Evolutionary conservation across 2,113 vertebrate genomes (phyloP).

Genomic region (Megaleporinus macrocephalus): DNA sequence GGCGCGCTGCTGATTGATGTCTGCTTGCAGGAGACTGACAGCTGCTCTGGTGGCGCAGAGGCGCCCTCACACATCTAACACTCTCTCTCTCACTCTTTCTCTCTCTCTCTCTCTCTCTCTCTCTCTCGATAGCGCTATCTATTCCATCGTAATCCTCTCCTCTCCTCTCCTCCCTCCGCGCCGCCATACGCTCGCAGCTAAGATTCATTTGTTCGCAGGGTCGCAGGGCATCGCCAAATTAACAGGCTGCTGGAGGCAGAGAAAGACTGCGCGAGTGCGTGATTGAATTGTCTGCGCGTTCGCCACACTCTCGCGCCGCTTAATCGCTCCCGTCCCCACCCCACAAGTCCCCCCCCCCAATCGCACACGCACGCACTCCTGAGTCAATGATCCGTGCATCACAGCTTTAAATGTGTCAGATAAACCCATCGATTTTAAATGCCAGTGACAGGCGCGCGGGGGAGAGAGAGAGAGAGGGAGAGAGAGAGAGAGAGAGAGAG

Average conservation of each 20-base stretch:
- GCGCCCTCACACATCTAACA: slow-evolving; percentile 22
- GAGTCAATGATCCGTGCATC: slow-evolving; percentile 52
- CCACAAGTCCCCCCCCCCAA: too few species aligned
- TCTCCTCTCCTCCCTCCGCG: slow-evolving; percentile 19
- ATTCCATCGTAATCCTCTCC: slow-evolving; percentile 43
- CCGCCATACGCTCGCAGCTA: slow-evolving; percentile 36
- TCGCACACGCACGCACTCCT: slow-evolving; percentile 5
- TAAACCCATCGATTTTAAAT: slow-evolving; percentile 41
- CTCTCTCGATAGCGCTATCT: slow-evolving; percentile 36
- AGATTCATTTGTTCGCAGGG: slow-evolving; percentile 48
- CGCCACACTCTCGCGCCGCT: too few species aligned
- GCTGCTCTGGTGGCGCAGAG: slow-evolving; percentile 24
- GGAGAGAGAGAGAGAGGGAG: neutral
- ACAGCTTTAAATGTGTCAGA: slow-evolving; percentile 50
- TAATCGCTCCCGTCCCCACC: slow-evolving; percentile 25
- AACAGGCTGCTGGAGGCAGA: slow-evolving; percentile 39
- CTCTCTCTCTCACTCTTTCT: slow-evolving; percentile 14
- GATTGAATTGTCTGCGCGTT: slow-evolving; percentile 32
- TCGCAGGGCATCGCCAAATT: slow-evolving; percentile 48
- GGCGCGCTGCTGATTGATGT: slow-evolving; percentile 36
- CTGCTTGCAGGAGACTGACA: slow-evolving; percentile 43
- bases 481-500: slow-evolving; percentile 16
- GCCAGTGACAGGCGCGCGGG: neutral
- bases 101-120: slow-evolving; percentile 20
- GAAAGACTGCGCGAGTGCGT: slow-evolving; percentile 24